These are phyloP conservation scores for Pogonophryne albipinna DNA, from an alignment of 2,797 vertebrate genomes.

Conservation along the genomic window DNA sequence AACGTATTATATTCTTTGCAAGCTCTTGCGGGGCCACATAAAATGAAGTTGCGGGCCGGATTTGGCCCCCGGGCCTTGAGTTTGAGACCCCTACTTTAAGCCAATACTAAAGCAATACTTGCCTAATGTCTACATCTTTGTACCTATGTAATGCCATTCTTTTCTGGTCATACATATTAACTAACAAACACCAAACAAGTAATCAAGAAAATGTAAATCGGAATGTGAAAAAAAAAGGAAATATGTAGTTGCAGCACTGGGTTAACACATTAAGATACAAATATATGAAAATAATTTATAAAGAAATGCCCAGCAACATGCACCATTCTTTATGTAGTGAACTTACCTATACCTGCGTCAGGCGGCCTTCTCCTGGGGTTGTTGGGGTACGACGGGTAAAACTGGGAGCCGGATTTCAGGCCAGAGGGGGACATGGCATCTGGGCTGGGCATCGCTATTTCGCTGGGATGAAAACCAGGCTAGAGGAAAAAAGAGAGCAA, in stretches of 20 bases:
- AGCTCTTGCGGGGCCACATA: too few species aligned
- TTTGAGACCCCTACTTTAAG: background rate
- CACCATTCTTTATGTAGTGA: background rate
- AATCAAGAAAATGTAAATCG: background rate
- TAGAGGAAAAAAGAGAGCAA: slow-evolving; percentile 64
- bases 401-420: slow-evolving; percentile 92
- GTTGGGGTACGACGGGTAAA: slow-evolving; percentile 91
- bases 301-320: background rate
- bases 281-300: background rate
- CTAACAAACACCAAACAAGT: background rate
- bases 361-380: slow-evolving; percentile 94
- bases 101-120: too few species aligned
- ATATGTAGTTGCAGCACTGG: background rate
- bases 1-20: too few species aligned
- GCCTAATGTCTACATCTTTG: background rate
- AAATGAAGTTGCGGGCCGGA: too few species aligned
- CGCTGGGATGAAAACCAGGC: slow-evolving; percentile 92
- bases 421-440: slow-evolving; percentile 95
- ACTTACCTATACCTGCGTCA: slow-evolving; percentile 91
- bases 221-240: background rate
- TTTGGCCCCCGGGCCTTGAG: too few species aligned
- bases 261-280: background rate
- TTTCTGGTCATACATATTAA: background rate
- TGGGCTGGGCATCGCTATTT: slow-evolving; percentile 92
- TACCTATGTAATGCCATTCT: background rate